A percentile compares a stretch with the other conserved stretches of the same genome.
phyloP scores from a whole-genome alignment of 2,113 vertebrate species.

The Protomyctophum bolini region DNA sequence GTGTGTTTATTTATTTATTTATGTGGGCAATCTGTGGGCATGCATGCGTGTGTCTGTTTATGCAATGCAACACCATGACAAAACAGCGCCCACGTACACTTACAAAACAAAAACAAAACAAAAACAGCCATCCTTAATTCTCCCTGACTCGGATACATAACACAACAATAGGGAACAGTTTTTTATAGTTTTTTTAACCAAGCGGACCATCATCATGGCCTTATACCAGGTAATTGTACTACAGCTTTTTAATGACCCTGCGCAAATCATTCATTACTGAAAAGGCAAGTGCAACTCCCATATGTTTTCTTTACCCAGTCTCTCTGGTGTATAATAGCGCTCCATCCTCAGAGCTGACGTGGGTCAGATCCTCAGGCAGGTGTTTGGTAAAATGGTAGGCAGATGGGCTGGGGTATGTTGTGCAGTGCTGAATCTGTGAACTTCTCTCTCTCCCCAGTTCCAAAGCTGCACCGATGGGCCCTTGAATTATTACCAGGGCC shows the following conservation, averaged over 20 bases:
- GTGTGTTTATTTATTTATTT: no score
- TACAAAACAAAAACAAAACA: no score
- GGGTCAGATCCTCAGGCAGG: constrained; percentile 75
- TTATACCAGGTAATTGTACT: constrained; percentile 57
- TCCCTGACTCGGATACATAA: constrained; percentile 11
- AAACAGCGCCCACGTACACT: no score
- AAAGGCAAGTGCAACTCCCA: constrained; percentile 58
- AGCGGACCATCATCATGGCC: constrained; percentile 25
- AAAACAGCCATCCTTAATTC: no score
- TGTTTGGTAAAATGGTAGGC: constrained; percentile 69
- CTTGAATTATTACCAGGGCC: constrained; percentile 78
- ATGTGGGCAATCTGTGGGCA: no score
- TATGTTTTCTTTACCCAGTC: constrained; percentile 58
- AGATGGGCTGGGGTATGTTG: constrained; percentile 66
- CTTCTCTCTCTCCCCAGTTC: constrained; percentile 69
- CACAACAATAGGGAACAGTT: constrained; percentile 38
- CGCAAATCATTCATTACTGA: constrained; percentile 57
- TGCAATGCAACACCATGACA: no score
- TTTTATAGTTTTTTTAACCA: constrained; percentile 19
- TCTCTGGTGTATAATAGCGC: constrained; percentile 59
- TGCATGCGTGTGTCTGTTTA: no score
- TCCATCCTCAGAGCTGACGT: constrained; percentile 61
- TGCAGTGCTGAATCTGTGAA: constrained; percentile 65
- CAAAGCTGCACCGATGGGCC: constrained; percentile 74
- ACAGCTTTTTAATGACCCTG: constrained; percentile 53